Conservation (phyloP, 2,888 invertebrate genomes). For the Agriopis marginaria region DNA sequence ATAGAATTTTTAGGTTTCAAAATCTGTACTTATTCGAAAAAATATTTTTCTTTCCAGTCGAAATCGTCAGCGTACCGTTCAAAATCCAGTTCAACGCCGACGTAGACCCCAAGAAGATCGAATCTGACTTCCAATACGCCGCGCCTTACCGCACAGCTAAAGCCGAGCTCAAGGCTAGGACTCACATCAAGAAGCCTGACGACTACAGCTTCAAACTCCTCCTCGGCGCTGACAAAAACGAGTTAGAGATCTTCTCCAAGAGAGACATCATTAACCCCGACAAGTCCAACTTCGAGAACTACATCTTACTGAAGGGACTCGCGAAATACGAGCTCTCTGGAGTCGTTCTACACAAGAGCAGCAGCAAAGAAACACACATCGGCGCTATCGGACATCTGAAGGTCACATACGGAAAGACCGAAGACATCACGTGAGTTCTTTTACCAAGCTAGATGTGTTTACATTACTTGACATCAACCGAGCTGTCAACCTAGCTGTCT, state of each 20-base stretch:
- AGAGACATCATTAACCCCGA: slow-evolving; percentile 84
- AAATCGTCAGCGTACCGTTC: slow-evolving; percentile 83
- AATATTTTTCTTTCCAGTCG: slow-evolving; percentile 66
- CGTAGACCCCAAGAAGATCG: slow-evolving; percentile 84
- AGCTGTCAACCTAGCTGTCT: too few relatives aligned
- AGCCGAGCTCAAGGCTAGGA: slow-evolving; percentile 85
- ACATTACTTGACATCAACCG: too few relatives aligned
- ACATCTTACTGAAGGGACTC: slow-evolving; percentile 85
- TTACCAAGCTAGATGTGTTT: background rate
- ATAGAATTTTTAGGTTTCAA: background rate
- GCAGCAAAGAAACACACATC: slow-evolving; percentile 84
- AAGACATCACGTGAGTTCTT: slow-evolving; percentile 85
- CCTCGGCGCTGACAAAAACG: slow-evolving; percentile 63
- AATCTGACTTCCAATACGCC: slow-evolving; percentile 84
- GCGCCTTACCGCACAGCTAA: slow-evolving; percentile 88
- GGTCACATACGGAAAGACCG: slow-evolving; percentile 78
- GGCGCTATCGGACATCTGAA: slow-evolving; percentile 86
- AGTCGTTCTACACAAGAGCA: slow-evolving; percentile 83
- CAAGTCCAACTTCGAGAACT: slow-evolving; percentile 88
- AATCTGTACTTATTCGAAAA: background rate
- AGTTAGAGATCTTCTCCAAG: slow-evolving; percentile 82
- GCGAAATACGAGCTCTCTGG: slow-evolving; percentile 88
- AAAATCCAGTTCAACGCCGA: slow-evolving; percentile 85
- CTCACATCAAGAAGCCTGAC: slow-evolving; percentile 73
- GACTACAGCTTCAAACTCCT: slow-evolving; percentile 75